Percentiles rank a stretch among this genome's conserved stretches.
phyloP scores from a whole-genome alignment of 2,888 invertebrate species.

The Philhelius pedissequus region DNA sequence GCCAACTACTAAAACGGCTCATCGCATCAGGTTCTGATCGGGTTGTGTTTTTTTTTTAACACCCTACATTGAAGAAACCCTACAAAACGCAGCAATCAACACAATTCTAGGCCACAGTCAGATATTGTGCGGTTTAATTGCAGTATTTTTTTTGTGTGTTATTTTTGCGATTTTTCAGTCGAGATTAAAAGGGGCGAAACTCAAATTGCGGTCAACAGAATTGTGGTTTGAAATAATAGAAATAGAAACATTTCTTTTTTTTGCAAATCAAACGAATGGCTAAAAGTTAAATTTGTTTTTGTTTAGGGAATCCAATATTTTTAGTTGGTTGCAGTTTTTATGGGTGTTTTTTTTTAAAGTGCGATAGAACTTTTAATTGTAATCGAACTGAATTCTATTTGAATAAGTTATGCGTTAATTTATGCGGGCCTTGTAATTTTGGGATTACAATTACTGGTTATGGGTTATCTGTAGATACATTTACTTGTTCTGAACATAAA shows the following conservation, averaged over 20 bases:
- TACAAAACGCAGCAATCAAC: slow-evolving; percentile 57
- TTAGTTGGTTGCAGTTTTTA: not conserved
- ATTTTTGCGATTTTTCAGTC: slow-evolving; percentile 3
- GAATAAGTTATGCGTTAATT: too few relatives aligned
- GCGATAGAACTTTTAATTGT: too few relatives aligned
- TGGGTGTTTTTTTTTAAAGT: not conserved
- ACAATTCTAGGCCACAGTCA: slow-evolving; percentile 37
- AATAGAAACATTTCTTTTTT: slow-evolving; percentile 21
- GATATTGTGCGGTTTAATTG: slow-evolving; percentile 30
- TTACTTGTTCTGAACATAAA: too few relatives aligned
- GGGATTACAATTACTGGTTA: too few relatives aligned
- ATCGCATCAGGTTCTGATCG: not conserved
- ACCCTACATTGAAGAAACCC: not conserved
- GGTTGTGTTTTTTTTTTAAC: not conserved
- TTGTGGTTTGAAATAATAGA: slow-evolving; percentile 52
- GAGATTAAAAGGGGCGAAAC: slow-evolving; percentile 52
- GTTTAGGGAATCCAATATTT: not conserved
- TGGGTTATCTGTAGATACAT: too few relatives aligned
- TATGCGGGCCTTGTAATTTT: too few relatives aligned
- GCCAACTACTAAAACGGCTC: not conserved
- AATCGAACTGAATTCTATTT: too few relatives aligned
- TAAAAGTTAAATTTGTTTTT: slow-evolving; percentile 9
- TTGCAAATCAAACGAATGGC: not conserved
- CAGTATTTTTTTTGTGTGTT: slow-evolving; percentile 1
- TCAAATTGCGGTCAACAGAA: slow-evolving; percentile 56